A percentile compares a stretch with the other conserved stretches of the same genome.
These are phyloP conservation scores for Calosoma granatense DNA, from an alignment of 1,140 invertebrate genomes.

Conservation along the genomic window DNA sequence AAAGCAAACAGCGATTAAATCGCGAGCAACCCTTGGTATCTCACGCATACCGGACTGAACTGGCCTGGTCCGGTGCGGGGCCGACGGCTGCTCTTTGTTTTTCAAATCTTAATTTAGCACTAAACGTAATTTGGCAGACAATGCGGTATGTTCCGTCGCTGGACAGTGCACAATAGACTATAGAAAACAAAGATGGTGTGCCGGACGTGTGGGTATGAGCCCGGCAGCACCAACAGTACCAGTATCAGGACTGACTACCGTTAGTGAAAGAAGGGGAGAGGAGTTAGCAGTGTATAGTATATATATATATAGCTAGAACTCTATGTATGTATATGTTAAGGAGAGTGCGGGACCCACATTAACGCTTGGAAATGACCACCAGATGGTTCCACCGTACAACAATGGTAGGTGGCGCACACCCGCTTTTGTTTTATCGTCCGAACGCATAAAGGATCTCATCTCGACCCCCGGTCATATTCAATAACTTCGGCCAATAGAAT, in stretches of 20 bases:
- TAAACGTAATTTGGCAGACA: slow-evolving; percentile 9
- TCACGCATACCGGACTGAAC: too few species aligned
- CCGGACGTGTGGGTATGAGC: not conserved
- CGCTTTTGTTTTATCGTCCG: slow-evolving; percentile 7
- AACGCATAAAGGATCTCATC: slow-evolving; percentile 6
- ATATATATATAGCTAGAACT: not conserved
- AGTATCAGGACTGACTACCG: too few species aligned
- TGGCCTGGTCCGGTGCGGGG: too few species aligned
- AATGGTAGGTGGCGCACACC: slow-evolving; percentile 2
- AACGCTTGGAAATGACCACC: slow-evolving; percentile 6
- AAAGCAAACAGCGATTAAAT: too few species aligned
- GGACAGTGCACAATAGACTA: slow-evolving; percentile 1
- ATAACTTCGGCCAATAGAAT: slow-evolving; percentile 9
- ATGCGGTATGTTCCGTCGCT: slow-evolving; percentile 1
- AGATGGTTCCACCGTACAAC: slow-evolving; percentile 5
- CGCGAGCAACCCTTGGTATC: too few species aligned
- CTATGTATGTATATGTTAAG: slow-evolving; percentile 1
- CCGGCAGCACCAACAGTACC: too few species aligned
- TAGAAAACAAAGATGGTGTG: slow-evolving; percentile 8
- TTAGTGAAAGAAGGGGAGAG: not conserved
- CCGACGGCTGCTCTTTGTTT: slow-evolving; percentile 1
- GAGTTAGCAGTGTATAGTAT: not conserved
- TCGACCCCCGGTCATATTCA: slow-evolving; percentile 8
- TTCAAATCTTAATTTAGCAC: slow-evolving; percentile 2
- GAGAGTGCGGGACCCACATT: not conserved